A percentile compares a stretch with the other conserved stretches of the same genome.
Evolutionary conservation across 2,113 vertebrate species (phyloP).

Genomic region (Bufo gargarizans): DNA sequence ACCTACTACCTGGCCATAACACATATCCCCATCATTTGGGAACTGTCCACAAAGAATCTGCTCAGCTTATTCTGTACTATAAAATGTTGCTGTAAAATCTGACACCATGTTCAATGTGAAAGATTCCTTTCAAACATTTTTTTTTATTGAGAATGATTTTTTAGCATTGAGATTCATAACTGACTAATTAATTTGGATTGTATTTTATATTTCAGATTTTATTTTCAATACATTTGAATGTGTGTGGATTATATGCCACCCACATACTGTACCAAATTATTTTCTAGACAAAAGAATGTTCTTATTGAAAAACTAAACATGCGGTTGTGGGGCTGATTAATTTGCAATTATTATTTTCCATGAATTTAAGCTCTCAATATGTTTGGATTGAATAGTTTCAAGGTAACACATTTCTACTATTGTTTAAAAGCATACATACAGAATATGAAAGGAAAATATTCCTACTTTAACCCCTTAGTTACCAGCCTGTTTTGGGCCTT

Average conservation of each 20-base stretch:
- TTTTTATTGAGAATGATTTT: neutral
- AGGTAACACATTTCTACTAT: slow-evolving; percentile 5
- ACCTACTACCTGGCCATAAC: too few species aligned
- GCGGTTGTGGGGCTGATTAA: neutral
- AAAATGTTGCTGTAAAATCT: too few species aligned
- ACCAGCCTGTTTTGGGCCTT: too few species aligned
- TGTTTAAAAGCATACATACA: neutral
- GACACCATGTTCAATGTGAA: too few species aligned
- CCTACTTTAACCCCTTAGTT: neutral
- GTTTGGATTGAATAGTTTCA: slow-evolving; percentile 15
- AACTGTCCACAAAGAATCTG: too few species aligned
- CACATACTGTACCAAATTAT: neutral
- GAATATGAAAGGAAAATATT: neutral
- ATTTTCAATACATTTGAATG: slow-evolving; percentile 13
- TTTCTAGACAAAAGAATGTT: slow-evolving; percentile 19
- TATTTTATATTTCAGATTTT: slow-evolving; percentile 7
- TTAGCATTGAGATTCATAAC: neutral
- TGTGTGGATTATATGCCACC: slow-evolving; percentile 5
- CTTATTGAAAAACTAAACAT: neutral
- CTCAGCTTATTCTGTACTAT: too few species aligned
- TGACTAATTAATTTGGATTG: slow-evolving; percentile 16
- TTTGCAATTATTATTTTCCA: slow-evolving; percentile 6
- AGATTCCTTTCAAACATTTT: neutral
- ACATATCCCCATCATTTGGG: too few species aligned
- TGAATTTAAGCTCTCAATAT: slow-evolving; percentile 1